Evolutionary conservation across 2,797 vertebrate genomes (phyloP), one percentile per base, ranked within the genome.

Genomic region (Rhinichthys osculus): DNA sequence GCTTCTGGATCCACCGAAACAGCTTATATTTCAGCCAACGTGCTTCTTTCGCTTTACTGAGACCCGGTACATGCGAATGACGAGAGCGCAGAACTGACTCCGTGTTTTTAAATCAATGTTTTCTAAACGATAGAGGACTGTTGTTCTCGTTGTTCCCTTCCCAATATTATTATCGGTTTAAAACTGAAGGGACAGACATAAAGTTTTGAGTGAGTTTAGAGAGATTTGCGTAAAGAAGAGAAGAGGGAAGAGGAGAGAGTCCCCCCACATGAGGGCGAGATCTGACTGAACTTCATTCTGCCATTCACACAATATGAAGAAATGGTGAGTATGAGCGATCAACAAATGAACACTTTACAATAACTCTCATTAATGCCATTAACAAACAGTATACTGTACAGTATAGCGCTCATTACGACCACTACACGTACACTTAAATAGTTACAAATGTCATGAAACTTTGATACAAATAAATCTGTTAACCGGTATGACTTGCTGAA

Each of bases 261-360:
- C 94, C 94, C 94, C 95, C 94, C 94, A 93, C 95, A 95, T 95
- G 95, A 96, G 95, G 94, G 94, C 95, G 95, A 96, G 94, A 93
- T 94, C 93, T 92, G 94, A 95, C 95, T 95, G 93, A 87, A 95
- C 88, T 91, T 87, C 89, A 90, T 89, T 94, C 93, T 93, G 91
- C 93, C 91, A 92, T 85, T 78, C 87, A 93, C 85, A 94, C 94
- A 94, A 93, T 93, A 96, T 96, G 95, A 95, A 94, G 92, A 93
- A 92, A 96, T 96, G 95, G 95, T 96, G 94, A 96, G 93, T 95
- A 93, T 93, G 50, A 87, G 44, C 80, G 66, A 71, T 44, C 76
- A 59, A 72, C 76, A 89, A 74, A 90, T 87, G 84, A 42, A 87
- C 44, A 78, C 87, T 70, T 47, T 70, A 69, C 27, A 50, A 74